A percentile compares a stretch with the other conserved stretches of the same genome.
Conservation (phyloP, 2,888 invertebrate species). For the Ariolimax columbianus region DNA sequence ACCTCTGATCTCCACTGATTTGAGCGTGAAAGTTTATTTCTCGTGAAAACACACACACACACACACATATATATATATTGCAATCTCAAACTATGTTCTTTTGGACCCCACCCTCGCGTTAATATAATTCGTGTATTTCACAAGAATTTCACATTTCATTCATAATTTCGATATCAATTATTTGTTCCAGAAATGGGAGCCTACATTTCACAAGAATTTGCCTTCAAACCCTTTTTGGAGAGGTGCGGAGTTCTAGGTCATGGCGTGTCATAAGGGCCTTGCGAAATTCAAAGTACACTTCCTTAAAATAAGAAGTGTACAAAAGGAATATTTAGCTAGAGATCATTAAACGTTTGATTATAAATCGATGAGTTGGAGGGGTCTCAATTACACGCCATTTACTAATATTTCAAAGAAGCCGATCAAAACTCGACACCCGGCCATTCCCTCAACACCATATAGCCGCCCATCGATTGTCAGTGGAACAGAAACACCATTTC, state of each 20-base stretch:
- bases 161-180: not conserved
- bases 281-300: not conserved
- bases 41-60: no score
- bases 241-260: no score
- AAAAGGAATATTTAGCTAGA: not conserved
- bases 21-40: not conserved
- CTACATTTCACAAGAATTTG: slow-evolving; percentile 7
- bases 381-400: not conserved
- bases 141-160: slow-evolving; percentile 5
- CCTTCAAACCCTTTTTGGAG: no score
- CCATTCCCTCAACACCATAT: not conserved
- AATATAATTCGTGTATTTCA: not conserved
- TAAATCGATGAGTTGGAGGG: not conserved
- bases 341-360: not conserved
- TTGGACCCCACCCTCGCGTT: not conserved
- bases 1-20: not conserved
- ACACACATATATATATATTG: not conserved
- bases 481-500: not conserved
- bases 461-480: not conserved
- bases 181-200: not conserved
- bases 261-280: not conserved
- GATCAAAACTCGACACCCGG: not conserved
- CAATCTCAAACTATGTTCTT: no score
- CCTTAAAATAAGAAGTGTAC: not conserved
- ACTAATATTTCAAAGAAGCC: not conserved